phyloP scores from a whole-genome alignment of 2,797 vertebrate species.

The Calcarius lapponicus region DNA sequence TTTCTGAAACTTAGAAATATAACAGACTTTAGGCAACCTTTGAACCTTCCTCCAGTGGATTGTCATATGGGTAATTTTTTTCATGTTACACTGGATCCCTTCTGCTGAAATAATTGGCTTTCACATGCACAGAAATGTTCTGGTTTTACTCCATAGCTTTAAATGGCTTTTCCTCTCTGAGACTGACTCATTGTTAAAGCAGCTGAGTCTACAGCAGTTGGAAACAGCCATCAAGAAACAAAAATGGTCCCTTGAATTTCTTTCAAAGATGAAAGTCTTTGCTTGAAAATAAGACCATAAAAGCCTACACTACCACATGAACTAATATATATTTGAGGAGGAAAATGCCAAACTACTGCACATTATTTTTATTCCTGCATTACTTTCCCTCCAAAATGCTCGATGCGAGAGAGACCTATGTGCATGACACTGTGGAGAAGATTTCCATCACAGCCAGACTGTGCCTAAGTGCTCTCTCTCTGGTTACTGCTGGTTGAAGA shows the following conservation, averaged over 20 bases:
- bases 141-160: background rate
- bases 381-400: background rate
- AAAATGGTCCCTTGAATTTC: background rate
- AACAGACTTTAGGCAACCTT: background rate
- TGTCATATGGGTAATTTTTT: background rate
- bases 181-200: constrained; percentile 26
- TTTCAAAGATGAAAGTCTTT: background rate
- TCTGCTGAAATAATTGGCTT: constrained; percentile 25
- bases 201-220: background rate
- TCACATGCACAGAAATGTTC: background rate
- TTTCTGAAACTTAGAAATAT: background rate
- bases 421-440: background rate
- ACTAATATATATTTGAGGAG: background rate
- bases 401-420: background rate
- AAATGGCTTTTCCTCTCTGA: constrained; percentile 23
- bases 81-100: background rate
- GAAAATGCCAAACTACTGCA: background rate
- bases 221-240: constrained; percentile 25
- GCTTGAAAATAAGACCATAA: background rate
- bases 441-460: background rate
- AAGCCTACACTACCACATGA: background rate
- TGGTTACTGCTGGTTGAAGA: background rate
- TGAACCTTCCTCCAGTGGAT: background rate
- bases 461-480: background rate
- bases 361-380: background rate